Percentiles rank a stretch among this genome's conserved stretches.
phyloP scores from a whole-genome alignment of 2,797 vertebrate species.

The Thunnus albacares region DNA sequence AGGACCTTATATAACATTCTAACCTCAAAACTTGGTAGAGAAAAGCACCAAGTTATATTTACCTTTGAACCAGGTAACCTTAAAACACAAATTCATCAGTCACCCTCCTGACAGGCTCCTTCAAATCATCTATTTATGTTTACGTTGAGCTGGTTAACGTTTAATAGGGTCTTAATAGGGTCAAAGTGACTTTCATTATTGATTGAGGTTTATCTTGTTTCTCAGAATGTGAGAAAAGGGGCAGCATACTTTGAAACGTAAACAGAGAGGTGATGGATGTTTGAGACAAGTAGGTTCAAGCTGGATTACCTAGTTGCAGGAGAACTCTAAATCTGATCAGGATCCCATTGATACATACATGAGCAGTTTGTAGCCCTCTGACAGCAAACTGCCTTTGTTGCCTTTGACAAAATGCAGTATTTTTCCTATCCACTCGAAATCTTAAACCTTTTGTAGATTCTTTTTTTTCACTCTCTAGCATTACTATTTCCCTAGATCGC shows the following conservation, averaged over 20 bases:
- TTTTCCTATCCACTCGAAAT: too few relatives aligned
- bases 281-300: background rate
- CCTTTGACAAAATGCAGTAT: too few relatives aligned
- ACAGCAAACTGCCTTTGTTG: too few relatives aligned
- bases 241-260: background rate
- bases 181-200: constrained; percentile 37
- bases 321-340: background rate
- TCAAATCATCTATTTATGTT: background rate
- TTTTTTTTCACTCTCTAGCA: background rate
- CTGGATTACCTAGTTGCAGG: background rate
- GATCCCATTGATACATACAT: background rate
- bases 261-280: constrained; percentile 2
- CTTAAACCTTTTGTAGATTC: background rate
- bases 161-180: constrained; percentile 41
- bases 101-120: constrained; percentile 6
- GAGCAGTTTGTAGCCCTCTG: background rate
- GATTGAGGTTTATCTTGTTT: constrained; percentile 27
- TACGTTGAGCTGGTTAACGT: constrained; percentile 40
- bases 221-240: constrained; percentile 7
- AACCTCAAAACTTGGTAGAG: background rate
- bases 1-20: background rate
- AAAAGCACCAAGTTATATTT: background rate
- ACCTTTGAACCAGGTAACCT: background rate
- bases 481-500: background rate
- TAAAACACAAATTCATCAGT: constrained; percentile 11